These are phyloP conservation scores for Lethocerus indicus DNA, from an alignment of 1,140 invertebrate species.

Conservation along the genomic window DNA sequence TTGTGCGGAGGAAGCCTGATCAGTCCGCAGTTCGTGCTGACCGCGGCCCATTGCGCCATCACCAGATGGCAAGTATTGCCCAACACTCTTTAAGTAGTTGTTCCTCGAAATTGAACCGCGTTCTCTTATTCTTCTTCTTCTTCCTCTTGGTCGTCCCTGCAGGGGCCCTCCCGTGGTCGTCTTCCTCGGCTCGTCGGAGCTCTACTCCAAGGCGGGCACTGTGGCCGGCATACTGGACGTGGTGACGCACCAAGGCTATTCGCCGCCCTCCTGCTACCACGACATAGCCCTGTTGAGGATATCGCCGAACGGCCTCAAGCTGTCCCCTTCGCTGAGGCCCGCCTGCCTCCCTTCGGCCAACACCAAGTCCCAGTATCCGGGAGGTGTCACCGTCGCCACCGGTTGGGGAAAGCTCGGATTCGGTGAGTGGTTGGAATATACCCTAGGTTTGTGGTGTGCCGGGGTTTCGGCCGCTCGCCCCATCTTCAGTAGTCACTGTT, in stretches of 20 bases:
- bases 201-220: constrained; percentile 12
- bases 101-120: too few relatives aligned
- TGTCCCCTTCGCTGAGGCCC: constrained; percentile 22
- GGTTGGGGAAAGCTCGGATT: constrained; percentile 20
- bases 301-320: constrained; percentile 14
- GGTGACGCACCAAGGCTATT: constrained; percentile 31
- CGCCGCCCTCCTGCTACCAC: constrained; percentile 25
- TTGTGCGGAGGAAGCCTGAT: constrained; percentile 36
- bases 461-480: too few relatives aligned
- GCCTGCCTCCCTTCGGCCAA: constrained; percentile 24
- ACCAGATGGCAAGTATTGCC: constrained; percentile 16
- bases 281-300: constrained; percentile 27
- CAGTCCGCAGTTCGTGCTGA: constrained; percentile 32
- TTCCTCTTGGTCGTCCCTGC: too few relatives aligned
- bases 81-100: background rate
- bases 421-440: too few relatives aligned
- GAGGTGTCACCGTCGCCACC: constrained; percentile 20
- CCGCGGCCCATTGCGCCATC: constrained; percentile 29
- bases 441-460: too few relatives aligned
- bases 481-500: too few relatives aligned
- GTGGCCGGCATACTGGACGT: constrained; percentile 8
- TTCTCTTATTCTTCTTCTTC: too few relatives aligned
- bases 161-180: constrained; percentile 22
- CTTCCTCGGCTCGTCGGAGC: constrained; percentile 21
- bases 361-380: constrained; percentile 5